A percentile compares a stretch with the other conserved stretches of the same genome.
Conservation (phyloP, 2,113 vertebrate genomes). For the Salvelinus alpinus region DNA sequence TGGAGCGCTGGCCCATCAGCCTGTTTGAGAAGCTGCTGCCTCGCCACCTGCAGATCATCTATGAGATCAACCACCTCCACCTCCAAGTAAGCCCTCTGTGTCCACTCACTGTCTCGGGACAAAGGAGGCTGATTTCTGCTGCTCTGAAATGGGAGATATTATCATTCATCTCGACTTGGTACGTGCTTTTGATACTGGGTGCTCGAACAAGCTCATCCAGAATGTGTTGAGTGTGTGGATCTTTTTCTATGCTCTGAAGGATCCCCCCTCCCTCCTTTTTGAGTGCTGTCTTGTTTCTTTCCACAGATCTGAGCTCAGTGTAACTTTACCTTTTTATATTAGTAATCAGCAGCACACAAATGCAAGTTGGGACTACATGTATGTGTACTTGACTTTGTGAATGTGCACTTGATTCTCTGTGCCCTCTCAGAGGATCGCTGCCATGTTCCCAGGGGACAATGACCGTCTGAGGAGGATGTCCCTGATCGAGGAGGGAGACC, state of each 20-base stretch:
- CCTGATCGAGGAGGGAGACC: slow-evolving; percentile 83
- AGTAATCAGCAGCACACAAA: too few species aligned
- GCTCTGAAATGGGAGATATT: too few species aligned
- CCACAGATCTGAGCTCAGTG: not conserved
- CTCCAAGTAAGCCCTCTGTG: slow-evolving; percentile 69
- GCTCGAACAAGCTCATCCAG: too few species aligned
- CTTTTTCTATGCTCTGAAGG: too few species aligned
- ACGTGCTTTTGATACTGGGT: too few species aligned
- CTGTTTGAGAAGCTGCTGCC: slow-evolving; percentile 86
- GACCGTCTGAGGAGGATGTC: slow-evolving; percentile 84
- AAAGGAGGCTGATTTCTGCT: not conserved
- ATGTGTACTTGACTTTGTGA: not conserved
- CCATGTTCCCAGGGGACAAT: slow-evolving; percentile 77
- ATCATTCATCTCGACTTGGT: too few species aligned
- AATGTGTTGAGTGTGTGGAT: too few species aligned
- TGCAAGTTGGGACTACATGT: not conserved
- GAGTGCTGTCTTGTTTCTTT: not conserved
- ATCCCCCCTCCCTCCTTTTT: not conserved
- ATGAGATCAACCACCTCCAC: slow-evolving; percentile 82
- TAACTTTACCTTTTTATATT: too few species aligned
- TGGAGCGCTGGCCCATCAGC: slow-evolving; percentile 84
- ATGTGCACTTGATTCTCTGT: not conserved
- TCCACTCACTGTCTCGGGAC: not conserved
- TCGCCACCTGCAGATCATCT: slow-evolving; percentile 83
- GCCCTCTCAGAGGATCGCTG: slow-evolving; percentile 68